Evolutionary conservation across 2,797 vertebrate genomes (phyloP).

Genomic region (Sebastes jordani): DNA sequence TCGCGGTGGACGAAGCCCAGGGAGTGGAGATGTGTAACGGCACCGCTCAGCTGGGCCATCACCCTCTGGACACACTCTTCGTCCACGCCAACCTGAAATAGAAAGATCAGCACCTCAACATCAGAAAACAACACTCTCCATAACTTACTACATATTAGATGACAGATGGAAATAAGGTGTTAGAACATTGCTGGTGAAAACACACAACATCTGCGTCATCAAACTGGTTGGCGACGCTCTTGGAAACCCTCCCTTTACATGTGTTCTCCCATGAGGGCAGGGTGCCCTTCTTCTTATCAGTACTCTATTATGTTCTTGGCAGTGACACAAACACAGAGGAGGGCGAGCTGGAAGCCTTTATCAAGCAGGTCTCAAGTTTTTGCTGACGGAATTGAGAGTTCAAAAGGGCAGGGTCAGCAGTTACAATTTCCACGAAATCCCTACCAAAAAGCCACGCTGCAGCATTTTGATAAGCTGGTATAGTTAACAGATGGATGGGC

Average conservation of each 20-base stretch:
- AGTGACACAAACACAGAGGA: constrained; percentile 46
- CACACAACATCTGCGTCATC: constrained; percentile 32
- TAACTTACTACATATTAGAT: not conserved
- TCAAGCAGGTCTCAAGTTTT: constrained; percentile 39
- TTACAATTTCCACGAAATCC: constrained; percentile 2
- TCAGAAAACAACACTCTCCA: not conserved
- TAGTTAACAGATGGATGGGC: not conserved
- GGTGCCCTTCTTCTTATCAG: constrained; percentile 50
- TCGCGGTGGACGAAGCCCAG: constrained; percentile 94
- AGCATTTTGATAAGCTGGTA: not conserved
- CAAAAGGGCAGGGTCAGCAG: constrained; percentile 8
- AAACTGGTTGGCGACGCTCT: constrained; percentile 6
- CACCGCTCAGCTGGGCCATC: constrained; percentile 89
- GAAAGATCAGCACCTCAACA: not conserved
- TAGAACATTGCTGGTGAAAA: not conserved
- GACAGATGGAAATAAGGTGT: not conserved
- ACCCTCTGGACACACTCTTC: constrained; percentile 88
- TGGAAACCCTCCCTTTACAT: constrained; percentile 50
- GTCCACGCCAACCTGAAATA: constrained; percentile 85
- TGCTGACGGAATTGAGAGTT: constrained; percentile 37
- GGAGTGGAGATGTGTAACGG: constrained; percentile 92
- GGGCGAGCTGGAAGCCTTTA: constrained; percentile 39
- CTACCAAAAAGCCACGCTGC: not conserved
- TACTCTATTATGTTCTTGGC: constrained; percentile 62
- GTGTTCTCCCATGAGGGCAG: constrained; percentile 26